Conservation (phyloP, 2,113 vertebrate genomes). For the Ellobius talpinus region DNA sequence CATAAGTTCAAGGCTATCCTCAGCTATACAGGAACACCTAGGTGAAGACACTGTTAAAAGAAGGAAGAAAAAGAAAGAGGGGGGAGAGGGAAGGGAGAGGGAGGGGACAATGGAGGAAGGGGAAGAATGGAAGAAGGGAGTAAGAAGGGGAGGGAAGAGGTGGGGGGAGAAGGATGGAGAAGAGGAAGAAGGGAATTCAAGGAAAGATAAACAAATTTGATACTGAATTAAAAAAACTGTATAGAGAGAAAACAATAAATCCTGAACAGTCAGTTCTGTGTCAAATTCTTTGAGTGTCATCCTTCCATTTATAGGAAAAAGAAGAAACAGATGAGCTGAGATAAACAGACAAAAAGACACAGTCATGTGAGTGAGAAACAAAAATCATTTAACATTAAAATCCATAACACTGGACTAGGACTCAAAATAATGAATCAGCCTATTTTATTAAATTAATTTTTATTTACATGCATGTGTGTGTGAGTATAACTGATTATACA, state of each 20-base stretch:
- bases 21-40: background rate
- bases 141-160: no score
- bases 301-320: background rate
- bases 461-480: background rate
- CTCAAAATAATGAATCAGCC: background rate
- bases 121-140: background rate
- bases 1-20: background rate
- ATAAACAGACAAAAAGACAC: background rate
- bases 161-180: background rate
- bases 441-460: background rate
- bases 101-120: background rate
- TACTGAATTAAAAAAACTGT: background rate
- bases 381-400: background rate
- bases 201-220: background rate
- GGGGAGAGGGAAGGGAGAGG: background rate
- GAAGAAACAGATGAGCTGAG: background rate
- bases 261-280: background rate
- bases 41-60: background rate
- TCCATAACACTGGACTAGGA: background rate
- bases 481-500: background rate
- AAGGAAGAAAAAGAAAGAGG: background rate
- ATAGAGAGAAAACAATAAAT: background rate
- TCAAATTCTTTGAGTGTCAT: background rate
- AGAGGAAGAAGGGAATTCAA: background rate
- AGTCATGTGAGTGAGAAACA: background rate